These are phyloP conservation scores for Metellina segmentata DNA, from an alignment of 2,888 invertebrate species.

Conservation along the genomic window DNA sequence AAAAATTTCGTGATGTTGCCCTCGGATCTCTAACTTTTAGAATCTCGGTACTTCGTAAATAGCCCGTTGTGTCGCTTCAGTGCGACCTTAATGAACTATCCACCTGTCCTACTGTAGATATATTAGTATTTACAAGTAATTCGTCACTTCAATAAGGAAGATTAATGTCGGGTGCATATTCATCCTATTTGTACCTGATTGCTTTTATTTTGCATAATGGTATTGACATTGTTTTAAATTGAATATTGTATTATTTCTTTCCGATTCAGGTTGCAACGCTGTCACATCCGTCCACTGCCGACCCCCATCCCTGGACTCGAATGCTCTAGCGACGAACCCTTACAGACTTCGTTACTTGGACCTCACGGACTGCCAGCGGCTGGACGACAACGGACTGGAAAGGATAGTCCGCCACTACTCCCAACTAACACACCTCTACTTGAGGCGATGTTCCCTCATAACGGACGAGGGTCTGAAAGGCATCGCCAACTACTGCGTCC, in stretches of 20 bases:
- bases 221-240: too few relatives aligned
- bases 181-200: too few relatives aligned
- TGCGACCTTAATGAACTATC: too few relatives aligned
- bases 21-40: too few relatives aligned
- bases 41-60: too few relatives aligned
- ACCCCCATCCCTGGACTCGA: constrained; percentile 49
- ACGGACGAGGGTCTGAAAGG: constrained; percentile 95
- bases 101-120: too few relatives aligned
- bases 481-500: constrained; percentile 92
- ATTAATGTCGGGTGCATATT: too few relatives aligned
- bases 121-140: too few relatives aligned
- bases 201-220: too few relatives aligned
- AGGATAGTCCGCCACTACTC: constrained; percentile 92
- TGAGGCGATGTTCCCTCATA: constrained; percentile 92
- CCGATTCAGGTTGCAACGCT: constrained; percentile 54
- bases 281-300: constrained; percentile 68
- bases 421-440: constrained; percentile 91
- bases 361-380: constrained; percentile 91
- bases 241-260: not conserved
- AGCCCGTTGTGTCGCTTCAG: too few relatives aligned
- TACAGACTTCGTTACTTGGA: constrained; percentile 89
- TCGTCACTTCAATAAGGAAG: too few relatives aligned
- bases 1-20: too few relatives aligned
- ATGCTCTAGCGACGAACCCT: constrained; percentile 14
- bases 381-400: constrained; percentile 92